Conservation (phyloP, 2,113 vertebrate species). For the Cricetomys ansorgei region DNA sequence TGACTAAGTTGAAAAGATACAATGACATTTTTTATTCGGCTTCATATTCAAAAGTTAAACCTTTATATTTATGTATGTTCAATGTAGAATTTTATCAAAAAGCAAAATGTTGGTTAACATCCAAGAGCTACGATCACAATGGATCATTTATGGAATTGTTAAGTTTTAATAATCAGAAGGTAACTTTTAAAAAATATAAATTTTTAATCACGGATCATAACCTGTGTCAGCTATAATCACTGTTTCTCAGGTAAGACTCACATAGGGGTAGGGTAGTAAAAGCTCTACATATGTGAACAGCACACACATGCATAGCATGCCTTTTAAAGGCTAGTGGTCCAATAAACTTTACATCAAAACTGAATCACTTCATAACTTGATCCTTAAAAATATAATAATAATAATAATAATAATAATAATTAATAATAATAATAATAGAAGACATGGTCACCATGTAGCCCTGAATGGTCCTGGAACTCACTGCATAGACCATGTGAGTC, state of each 20-base stretch:
- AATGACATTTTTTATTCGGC: neutral
- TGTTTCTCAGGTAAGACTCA: neutral
- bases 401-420: neutral
- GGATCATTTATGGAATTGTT: neutral
- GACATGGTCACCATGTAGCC: neutral
- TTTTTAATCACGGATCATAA: neutral
- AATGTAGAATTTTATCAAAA: neutral
- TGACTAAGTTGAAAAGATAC: neutral
- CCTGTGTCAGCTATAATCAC: neutral
- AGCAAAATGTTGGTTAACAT: neutral
- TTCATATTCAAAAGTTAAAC: slow-evolving; percentile 46
- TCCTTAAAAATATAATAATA: neutral
- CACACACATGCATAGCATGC: neutral
- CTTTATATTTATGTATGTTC: neutral
- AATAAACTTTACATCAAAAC: slow-evolving; percentile 43
- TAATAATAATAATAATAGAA: neutral
- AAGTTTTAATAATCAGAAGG: slow-evolving; percentile 36
- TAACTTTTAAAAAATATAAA: neutral
- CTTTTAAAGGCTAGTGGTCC: slow-evolving; percentile 36
- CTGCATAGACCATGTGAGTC: neutral
- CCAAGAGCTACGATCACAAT: neutral
- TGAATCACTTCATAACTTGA: neutral
- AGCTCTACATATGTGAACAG: neutral
- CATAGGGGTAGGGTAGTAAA: neutral
- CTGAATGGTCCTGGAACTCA: neutral